These are phyloP conservation scores for Pinctada fucata DNA, from an alignment of 2,888 invertebrate genomes.

Conservation along the genomic window DNA sequence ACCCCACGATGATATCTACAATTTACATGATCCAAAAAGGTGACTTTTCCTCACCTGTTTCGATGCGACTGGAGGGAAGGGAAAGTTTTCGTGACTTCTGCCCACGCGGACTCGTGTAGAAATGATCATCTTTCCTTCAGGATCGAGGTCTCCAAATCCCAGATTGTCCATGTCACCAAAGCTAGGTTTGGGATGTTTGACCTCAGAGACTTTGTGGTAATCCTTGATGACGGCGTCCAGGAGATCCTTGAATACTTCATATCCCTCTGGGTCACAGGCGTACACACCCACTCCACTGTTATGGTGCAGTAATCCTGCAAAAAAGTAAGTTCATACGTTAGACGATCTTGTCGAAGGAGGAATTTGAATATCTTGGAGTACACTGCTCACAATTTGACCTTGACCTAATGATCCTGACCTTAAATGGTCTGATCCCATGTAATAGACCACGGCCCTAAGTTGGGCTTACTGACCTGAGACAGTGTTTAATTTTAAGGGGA, in stretches of 20 bases:
- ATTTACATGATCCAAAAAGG: too few species aligned
- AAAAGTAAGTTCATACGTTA: neutral
- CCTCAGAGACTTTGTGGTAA: conserved; percentile 61
- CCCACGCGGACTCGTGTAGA: conserved; percentile 71
- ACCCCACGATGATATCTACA: too few species aligned
- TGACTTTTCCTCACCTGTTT: conserved; percentile 51
- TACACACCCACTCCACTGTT: conserved; percentile 85
- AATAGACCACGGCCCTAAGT: too few species aligned
- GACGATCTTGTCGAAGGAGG: too few species aligned
- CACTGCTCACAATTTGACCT: too few species aligned
- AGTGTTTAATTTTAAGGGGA: too few species aligned
- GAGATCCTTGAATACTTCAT: conserved; percentile 61
- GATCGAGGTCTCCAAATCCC: conserved; percentile 89
- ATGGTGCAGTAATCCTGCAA: conserved; percentile 92
- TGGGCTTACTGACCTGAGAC: too few species aligned
- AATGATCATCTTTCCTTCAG: conserved; percentile 85
- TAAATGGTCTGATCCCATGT: too few species aligned
- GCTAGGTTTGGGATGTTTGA: conserved; percentile 89
- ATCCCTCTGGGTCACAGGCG: conserved; percentile 66
- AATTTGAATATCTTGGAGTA: too few species aligned
- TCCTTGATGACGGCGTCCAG: conserved; percentile 77
- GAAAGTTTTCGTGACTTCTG: conserved; percentile 65
- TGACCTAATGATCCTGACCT: too few species aligned
- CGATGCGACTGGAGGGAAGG: conserved; percentile 87
- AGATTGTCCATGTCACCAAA: conserved; percentile 93